Conservation (phyloP, 1,140 invertebrate genomes). For the Nasonia vitripennis region DNA sequence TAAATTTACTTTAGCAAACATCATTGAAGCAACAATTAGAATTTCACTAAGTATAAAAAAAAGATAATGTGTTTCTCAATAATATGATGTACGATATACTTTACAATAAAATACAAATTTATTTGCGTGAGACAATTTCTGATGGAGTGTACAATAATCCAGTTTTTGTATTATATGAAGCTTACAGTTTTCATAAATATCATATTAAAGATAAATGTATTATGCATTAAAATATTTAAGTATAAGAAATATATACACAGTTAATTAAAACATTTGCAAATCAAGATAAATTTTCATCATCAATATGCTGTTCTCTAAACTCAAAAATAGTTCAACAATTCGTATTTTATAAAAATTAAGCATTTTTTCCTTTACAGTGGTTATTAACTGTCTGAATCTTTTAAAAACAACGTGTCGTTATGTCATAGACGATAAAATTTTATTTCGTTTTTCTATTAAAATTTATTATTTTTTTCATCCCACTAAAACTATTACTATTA, state of each 20-base stretch:
- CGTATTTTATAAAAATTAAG: constrained; percentile 12
- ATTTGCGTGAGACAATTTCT: not conserved
- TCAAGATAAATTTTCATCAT: not conserved
- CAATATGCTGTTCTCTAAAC: not conserved
- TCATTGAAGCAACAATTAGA: constrained; percentile 36
- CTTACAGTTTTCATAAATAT: constrained; percentile 28
- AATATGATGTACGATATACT: not conserved
- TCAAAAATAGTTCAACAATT: constrained; percentile 9
- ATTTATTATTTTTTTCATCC: constrained; percentile 20
- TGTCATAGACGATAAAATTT: constrained; percentile 18
- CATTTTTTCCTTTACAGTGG: constrained; percentile 1
- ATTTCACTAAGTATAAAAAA: constrained; percentile 32
- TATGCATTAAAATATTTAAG: constrained; percentile 34
- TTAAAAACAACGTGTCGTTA: constrained; percentile 5
- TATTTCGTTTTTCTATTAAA: constrained; percentile 20
- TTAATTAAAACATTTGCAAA: constrained; percentile 33
- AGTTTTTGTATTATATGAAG: not conserved
- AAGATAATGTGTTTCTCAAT: constrained; percentile 3
- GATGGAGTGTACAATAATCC: not conserved
- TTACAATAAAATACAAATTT: constrained; percentile 19
- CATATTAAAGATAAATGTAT: constrained; percentile 11
- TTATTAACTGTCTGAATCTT: constrained; percentile 19
- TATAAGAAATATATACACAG: constrained; percentile 40
- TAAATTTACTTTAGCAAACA: constrained; percentile 41
- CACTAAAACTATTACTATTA: constrained; percentile 6